Evolutionary conservation across 2,113 vertebrate genomes (phyloP), one percentile per base, ranked within the genome.

Genomic region (Catharus bicknelli): DNA sequence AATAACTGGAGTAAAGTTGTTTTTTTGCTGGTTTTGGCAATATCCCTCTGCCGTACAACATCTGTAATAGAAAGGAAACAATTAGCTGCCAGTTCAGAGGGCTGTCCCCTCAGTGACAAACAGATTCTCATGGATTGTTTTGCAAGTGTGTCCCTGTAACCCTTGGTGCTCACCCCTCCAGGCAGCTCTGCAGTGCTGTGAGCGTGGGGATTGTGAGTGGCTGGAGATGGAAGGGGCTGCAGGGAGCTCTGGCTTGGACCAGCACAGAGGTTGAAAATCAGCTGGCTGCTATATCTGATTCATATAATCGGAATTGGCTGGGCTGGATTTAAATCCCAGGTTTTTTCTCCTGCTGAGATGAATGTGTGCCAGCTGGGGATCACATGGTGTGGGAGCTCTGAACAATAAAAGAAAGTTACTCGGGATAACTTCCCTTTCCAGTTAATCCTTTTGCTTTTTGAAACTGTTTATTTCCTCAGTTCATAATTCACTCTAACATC

Each of bases 51-150:
- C 58, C 3, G 4, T 68, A 74, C 59, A 84, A n/a, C 89, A 94
- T 95, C 87, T 91, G 93, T 61, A 93, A 10, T 4, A 88, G 47
- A 91, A 70, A 90, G 78, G 78, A 94, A 95, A n/a, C 81, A 80
- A 83, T 92, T 26, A 82, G n/a, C 55, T 76, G 77, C 69, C 27
- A 36, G 2, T 61, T 73, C 86, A 79, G 74, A 69, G 84, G 70
- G 21, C 75, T 69, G 58, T 75, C 54, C 73, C 36, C 61, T 81
- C 83, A 16, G 38, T 77, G 57, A 69, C 86, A 83, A 92, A 59
- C 74, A 94, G 57, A 72, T 42, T 70, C 48, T 86, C 48, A 16
- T 7, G 70, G 77, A 30, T 89, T 95, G 92, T 94, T 96, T 83
- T 83, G 70, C 66, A 83, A 73, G 43, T 10, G 27, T 61, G 13